These are phyloP conservation scores for Lepidurus apus DNA, from an alignment of 1,140 invertebrate species.

Conservation along the genomic window DNA sequence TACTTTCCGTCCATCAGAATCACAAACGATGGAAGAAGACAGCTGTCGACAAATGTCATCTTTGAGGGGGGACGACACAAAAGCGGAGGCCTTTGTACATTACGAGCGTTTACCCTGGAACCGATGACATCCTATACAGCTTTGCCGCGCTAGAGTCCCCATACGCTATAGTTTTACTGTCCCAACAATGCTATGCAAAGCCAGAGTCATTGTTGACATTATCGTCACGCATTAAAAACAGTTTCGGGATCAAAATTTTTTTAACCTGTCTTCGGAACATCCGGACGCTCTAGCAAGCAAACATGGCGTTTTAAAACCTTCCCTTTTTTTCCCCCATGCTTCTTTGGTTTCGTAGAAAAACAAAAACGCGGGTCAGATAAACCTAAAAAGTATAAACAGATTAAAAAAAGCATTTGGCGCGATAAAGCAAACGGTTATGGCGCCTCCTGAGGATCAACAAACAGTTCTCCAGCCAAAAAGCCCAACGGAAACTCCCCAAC, in stretches of 20 bases:
- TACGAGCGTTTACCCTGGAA: background rate
- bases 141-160: background rate
- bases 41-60: constrained; percentile 21
- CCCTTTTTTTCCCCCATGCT: background rate
- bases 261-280: constrained; percentile 5
- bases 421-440: constrained; percentile 19
- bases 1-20: constrained; percentile 9
- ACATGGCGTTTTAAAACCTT: background rate
- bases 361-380: background rate
- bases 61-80: background rate
- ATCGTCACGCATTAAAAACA: background rate
- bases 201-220: background rate
- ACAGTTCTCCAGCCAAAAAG: constrained; percentile 9
- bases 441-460: constrained; percentile 18
- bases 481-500: background rate
- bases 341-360: constrained; percentile 2
- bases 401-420: constrained; percentile 13
- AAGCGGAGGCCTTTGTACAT: background rate
- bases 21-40: background rate
- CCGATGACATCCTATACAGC: constrained; percentile 6
- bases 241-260: background rate
- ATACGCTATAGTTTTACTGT: background rate
- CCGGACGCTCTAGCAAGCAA: constrained; percentile 1
- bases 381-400: background rate
- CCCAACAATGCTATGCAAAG: constrained; percentile 18